A percentile compares a stretch with the other conserved stretches of the same genome.
phyloP scores from a whole-genome alignment of 1,140 invertebrate genomes.

The Drosophila ironensis region DNA sequence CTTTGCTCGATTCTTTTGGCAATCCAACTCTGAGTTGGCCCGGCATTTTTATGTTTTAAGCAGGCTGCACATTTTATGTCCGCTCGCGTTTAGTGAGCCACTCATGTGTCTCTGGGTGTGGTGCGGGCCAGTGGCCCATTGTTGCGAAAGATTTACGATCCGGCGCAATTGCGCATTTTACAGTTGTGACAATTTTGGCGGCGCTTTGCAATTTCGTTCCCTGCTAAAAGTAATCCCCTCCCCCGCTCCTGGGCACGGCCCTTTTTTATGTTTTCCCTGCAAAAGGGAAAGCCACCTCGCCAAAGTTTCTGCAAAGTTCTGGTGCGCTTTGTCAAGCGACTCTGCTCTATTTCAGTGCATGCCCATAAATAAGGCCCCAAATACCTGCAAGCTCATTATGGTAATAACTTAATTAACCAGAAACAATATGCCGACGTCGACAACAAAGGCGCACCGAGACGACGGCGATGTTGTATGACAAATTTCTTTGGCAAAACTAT shows the following conservation, averaged over 20 bases:
- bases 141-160: slow-evolving; percentile 72
- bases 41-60: slow-evolving; percentile 74
- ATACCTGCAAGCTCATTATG: slow-evolving; percentile 78
- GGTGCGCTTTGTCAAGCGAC: slow-evolving; percentile 54
- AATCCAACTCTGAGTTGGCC: slow-evolving; percentile 42
- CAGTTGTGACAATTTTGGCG: slow-evolving; percentile 77
- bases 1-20: slow-evolving; percentile 57
- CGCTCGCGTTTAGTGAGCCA: slow-evolving; percentile 69
- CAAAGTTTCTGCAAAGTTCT: slow-evolving; percentile 58
- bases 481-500: slow-evolving; percentile 76
- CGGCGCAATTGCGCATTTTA: slow-evolving; percentile 78
- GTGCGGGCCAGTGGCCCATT: slow-evolving; percentile 38
- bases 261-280: slow-evolving; percentile 34
- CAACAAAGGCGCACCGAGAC: slow-evolving; percentile 43
- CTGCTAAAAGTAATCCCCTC: slow-evolving; percentile 17
- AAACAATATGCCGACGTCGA: slow-evolving; percentile 70
- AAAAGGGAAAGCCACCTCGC: slow-evolving; percentile 26
- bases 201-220: slow-evolving; percentile 63
- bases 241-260: neutral
- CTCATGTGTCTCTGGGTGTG: slow-evolving; percentile 33
- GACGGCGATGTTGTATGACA: slow-evolving; percentile 58
- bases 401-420: slow-evolving; percentile 80
- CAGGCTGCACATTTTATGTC: slow-evolving; percentile 75
- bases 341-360: slow-evolving; percentile 43
- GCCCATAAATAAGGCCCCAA: slow-evolving; percentile 67